phyloP scores from a whole-genome alignment of 1,140 invertebrate species.

The Drosophila auraria region DNA sequence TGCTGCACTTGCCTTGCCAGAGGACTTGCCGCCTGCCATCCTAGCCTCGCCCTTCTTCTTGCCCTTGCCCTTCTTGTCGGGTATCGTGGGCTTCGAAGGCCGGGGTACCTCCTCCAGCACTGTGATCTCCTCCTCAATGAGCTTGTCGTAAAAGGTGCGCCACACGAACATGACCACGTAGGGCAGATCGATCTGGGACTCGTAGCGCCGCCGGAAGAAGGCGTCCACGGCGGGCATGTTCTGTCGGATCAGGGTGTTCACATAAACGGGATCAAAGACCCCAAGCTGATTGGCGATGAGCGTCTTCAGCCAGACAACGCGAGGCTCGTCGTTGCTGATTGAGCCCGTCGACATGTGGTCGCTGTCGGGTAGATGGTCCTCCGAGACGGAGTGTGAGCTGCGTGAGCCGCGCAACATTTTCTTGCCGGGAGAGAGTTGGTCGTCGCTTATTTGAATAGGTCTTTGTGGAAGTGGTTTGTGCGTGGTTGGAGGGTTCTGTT shows the following conservation, averaged over 20 bases:
- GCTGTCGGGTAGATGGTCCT: background rate
- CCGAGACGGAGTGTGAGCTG: background rate
- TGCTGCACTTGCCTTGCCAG: slow-evolving; percentile 16
- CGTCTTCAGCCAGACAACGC: slow-evolving; percentile 73
- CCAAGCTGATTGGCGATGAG: slow-evolving; percentile 76
- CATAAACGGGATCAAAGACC: slow-evolving; percentile 74
- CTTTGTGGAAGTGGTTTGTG: slow-evolving; percentile 21
- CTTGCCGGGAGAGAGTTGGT: slow-evolving; percentile 12
- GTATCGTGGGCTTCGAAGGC: slow-evolving; percentile 29
- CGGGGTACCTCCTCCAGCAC: slow-evolving; percentile 86
- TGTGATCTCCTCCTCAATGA: slow-evolving; percentile 86
- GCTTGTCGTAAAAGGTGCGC: slow-evolving; percentile 86
- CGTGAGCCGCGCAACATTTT: background rate
- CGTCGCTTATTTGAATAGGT: slow-evolving; percentile 35
- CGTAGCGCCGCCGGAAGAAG: slow-evolving; percentile 83
- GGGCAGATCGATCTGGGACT: slow-evolving; percentile 84
- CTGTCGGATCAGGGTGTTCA: slow-evolving; percentile 63
- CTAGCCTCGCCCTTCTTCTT: slow-evolving; percentile 74
- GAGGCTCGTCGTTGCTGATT: slow-evolving; percentile 55
- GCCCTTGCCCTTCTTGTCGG: slow-evolving; percentile 77
- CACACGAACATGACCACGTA: slow-evolving; percentile 86
- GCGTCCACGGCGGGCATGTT: slow-evolving; percentile 58
- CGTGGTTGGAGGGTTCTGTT: slow-evolving; percentile 16
- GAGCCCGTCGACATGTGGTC: slow-evolving; percentile 1
- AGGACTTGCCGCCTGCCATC: slow-evolving; percentile 33